Evolutionary conservation across 30 jellyfish, hydroid and myxozoan genomes (phyloP).

Genomic region (Aurelia coerulea): DNA sequence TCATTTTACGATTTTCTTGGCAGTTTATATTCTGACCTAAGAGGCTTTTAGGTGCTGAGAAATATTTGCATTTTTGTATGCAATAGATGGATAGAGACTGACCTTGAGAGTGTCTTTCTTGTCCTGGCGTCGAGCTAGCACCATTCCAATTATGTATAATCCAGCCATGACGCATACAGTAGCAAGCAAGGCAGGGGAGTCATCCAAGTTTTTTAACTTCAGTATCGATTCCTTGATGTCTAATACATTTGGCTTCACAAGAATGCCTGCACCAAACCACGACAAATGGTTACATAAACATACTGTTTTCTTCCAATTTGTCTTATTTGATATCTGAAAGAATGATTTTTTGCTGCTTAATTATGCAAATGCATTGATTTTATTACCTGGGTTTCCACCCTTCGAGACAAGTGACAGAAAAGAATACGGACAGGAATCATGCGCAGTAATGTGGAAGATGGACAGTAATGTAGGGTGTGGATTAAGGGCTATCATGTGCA

Average conservation of each 20-base stretch:
- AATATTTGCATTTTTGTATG: too few species aligned
- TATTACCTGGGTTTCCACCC: too few species aligned
- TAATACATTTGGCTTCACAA: constrained; percentile 66
- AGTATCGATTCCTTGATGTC: constrained; percentile 53
- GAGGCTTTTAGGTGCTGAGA: too few species aligned
- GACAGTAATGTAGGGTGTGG: too few species aligned
- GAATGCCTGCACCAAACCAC: constrained; percentile 82
- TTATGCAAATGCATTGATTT: too few species aligned
- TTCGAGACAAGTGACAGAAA: too few species aligned
- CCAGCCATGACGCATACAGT: constrained; percentile 65
- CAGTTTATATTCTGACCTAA: too few species aligned
- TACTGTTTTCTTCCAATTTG: constrained; percentile 55
- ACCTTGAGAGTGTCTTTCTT: constrained; percentile 52
- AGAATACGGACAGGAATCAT: too few species aligned
- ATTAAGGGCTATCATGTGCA: too few species aligned
- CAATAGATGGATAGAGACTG: too few species aligned
- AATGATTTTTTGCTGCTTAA: not conserved
- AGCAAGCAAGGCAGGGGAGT: constrained; percentile 84
- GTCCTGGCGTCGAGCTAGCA: constrained; percentile 82
- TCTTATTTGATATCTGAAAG: constrained; percentile 50
- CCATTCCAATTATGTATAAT: constrained; percentile 50
- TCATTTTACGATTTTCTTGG: too few species aligned
- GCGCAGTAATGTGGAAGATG: too few species aligned
- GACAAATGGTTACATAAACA: constrained; percentile 78
- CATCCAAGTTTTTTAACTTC: constrained; percentile 46